Conservation (phyloP, 2,113 vertebrate genomes). For the Gallinago paraguaiae region DNA sequence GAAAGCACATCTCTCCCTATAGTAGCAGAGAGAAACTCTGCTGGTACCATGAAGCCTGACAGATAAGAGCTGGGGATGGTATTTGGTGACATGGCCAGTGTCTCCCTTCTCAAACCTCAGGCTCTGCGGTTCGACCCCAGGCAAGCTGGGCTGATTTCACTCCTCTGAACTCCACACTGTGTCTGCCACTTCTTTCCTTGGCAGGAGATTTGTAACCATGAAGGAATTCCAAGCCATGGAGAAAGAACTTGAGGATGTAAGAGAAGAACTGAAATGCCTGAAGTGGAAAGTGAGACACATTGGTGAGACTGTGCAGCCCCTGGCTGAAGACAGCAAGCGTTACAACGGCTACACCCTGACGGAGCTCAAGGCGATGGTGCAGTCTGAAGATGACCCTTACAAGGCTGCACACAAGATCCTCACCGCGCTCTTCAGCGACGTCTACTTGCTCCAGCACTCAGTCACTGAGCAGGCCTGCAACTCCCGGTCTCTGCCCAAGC, state of each 20-base stretch:
- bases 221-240: constrained; percentile 65
- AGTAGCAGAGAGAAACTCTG: neutral
- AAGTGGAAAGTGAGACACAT: constrained; percentile 63
- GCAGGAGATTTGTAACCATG: constrained; percentile 53
- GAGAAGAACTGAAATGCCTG: constrained; percentile 63
- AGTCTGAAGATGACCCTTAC: constrained; percentile 56
- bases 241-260: constrained; percentile 52
- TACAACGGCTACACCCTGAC: constrained; percentile 57
- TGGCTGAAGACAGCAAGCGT: constrained; percentile 52
- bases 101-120: neutral
- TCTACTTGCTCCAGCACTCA: constrained; percentile 33
- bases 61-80: neutral
- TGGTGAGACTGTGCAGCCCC: constrained; percentile 46
- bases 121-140: neutral
- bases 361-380: constrained; percentile 69
- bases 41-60: neutral
- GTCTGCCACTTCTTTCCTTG: constrained; percentile 27
- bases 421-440: constrained; percentile 34
- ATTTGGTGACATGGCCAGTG: rapidly evolving
- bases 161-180: neutral
- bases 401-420: constrained; percentile 65
- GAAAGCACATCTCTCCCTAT: neutral
- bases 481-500: constrained; percentile 17
- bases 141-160: neutral
- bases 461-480: constrained; percentile 29